Evolutionary conservation across 2,888 invertebrate genomes (phyloP).

Genomic region (Yponomeuta plumbellus): DNA sequence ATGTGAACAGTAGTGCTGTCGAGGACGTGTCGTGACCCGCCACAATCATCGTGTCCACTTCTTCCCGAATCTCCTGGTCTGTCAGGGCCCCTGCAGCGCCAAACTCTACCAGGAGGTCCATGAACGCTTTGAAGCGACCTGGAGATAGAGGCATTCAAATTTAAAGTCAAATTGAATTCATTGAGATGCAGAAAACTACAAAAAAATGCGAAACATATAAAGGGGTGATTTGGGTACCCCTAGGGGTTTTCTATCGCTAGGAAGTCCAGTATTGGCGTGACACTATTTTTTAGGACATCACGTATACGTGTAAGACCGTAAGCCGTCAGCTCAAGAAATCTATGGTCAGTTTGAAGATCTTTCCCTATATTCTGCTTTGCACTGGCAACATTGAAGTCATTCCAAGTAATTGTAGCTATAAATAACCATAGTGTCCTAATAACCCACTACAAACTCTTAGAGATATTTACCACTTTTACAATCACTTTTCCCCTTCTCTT

Average conservation of each 20-base stretch:
- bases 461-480: not conserved
- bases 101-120: conserved; percentile 72
- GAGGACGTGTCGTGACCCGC: conserved; percentile 73
- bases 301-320: no score
- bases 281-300: no score
- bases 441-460: not conserved
- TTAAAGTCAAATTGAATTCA: no score
- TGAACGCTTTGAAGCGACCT: conserved; percentile 68
- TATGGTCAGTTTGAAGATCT: no score
- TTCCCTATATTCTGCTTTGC: no score
- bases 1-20: conserved; percentile 54
- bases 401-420: not conserved
- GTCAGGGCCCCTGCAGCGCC: conserved; percentile 58
- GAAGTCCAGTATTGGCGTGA: no score
- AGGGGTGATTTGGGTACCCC: no score
- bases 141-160: not conserved
- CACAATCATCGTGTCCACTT: conserved; percentile 77
- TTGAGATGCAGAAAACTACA: no score
- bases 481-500: not conserved
- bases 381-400: no score
- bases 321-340: no score
- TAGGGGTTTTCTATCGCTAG: no score
- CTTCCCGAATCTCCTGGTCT: conserved; percentile 71
- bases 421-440: not conserved
- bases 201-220: no score